Evolutionary conservation across 2,113 vertebrate species (phyloP).

Genomic region (Dromas ardeola): DNA sequence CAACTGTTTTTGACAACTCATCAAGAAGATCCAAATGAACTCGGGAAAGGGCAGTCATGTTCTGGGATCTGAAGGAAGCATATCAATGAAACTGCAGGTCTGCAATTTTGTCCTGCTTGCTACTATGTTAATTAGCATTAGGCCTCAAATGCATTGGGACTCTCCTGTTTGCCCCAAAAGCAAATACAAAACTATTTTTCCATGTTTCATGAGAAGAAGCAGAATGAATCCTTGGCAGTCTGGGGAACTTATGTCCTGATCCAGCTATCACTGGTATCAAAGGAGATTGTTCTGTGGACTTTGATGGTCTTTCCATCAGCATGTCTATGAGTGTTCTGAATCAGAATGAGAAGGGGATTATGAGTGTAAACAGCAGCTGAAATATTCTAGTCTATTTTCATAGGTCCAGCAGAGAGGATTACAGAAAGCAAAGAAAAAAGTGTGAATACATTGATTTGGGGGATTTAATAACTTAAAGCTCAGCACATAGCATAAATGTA

Average conservation of each 20-base stretch:
- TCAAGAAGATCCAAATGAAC: neutral
- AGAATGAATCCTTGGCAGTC: neutral
- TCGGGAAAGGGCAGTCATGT: neutral
- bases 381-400: slow-evolving; percentile 39
- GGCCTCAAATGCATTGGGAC: neutral
- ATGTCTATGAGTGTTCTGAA: neutral
- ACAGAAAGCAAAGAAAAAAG: slow-evolving; percentile 40
- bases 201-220: neutral
- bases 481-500: slow-evolving; percentile 13
- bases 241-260: neutral
- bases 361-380: slow-evolving; percentile 21
- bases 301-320: neutral
- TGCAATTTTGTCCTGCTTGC: neutral
- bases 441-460: slow-evolving; percentile 24
- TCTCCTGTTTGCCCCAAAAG: neutral
- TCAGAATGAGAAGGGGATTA: slow-evolving; percentile 36
- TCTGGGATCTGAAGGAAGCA: neutral
- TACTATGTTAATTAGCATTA: neutral
- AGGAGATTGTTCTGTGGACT: neutral
- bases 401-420: slow-evolving; percentile 43
- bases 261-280: neutral
- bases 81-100: neutral
- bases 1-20: neutral
- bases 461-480: slow-evolving; percentile 34
- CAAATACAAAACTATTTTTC: neutral